These are phyloP conservation scores for Acanthisitta chloris DNA, from an alignment of 2,113 vertebrate genomes.

Conservation along the genomic window DNA sequence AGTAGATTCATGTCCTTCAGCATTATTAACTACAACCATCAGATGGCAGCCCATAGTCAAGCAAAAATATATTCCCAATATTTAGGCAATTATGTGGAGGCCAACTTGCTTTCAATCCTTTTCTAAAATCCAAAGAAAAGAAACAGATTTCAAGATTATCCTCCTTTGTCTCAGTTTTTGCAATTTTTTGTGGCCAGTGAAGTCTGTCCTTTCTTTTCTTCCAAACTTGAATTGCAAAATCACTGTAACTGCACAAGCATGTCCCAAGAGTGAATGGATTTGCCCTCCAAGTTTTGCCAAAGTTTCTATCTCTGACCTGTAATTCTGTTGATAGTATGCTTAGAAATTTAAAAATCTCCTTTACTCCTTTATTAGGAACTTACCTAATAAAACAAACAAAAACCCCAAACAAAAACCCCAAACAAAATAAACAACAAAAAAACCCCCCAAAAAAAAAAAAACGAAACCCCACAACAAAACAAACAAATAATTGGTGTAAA, in stretches of 20 bases:
- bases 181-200: not conserved
- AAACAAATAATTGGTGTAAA: not conserved
- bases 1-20: not conserved
- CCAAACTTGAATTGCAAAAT: not conserved
- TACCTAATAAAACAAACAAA: not conserved
- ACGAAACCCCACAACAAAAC: not conserved
- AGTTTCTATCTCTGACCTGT: not conserved
- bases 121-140: not conserved
- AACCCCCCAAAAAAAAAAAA: too few relatives aligned
- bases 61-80: not conserved
- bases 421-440: too few relatives aligned
- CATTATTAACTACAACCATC: slow-evolving; percentile 12
- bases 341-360: not conserved
- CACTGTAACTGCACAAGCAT: not conserved
- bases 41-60: slow-evolving; percentile 37
- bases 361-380: not conserved
- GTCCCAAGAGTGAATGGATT: not conserved
- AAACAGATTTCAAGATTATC: not conserved
- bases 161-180: not conserved
- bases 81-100: not conserved
- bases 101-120: not conserved
- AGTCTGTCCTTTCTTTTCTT: not conserved
- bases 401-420: rapidly evolving
- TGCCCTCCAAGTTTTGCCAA: not conserved
- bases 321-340: not conserved